phyloP scores from a whole-genome alignment of 2,113 vertebrate species.

The Mobula birostris region DNA sequence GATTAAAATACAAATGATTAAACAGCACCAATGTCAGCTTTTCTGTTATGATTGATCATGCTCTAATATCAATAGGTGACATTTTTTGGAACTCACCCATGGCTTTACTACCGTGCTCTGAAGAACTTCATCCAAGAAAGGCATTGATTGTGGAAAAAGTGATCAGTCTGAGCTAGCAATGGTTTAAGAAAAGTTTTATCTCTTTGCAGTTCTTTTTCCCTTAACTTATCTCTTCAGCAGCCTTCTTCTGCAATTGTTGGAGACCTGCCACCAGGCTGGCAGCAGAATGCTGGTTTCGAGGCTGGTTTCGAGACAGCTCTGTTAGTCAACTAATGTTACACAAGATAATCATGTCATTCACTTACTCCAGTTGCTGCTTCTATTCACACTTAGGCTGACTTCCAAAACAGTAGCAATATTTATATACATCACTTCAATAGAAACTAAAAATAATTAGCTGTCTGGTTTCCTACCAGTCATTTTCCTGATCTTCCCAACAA shows the following conservation, averaged over 20 bases:
- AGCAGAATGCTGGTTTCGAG: background rate
- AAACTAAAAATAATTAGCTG: background rate
- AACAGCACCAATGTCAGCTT: background rate
- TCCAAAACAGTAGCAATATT: constrained; percentile 13
- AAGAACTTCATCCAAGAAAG: background rate
- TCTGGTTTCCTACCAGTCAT: background rate
- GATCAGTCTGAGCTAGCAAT: background rate
- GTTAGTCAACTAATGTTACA: background rate
- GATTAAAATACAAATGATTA: constrained; percentile 28
- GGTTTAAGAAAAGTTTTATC: background rate
- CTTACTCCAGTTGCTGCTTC: background rate
- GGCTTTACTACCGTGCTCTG: background rate
- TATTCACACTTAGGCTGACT: background rate
- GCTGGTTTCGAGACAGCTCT: background rate
- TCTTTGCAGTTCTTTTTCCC: background rate
- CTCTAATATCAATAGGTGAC: constrained; percentile 21
- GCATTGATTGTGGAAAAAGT: background rate
- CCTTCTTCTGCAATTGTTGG: background rate
- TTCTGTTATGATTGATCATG: background rate
- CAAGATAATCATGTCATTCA: constrained; percentile 2
- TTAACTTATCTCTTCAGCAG: constrained; percentile 4
- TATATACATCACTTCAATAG: background rate
- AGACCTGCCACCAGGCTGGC: background rate
- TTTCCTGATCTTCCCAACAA: background rate
- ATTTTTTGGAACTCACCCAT: background rate